These are phyloP conservation scores for Marcusenius ussheri DNA, from an alignment of 2,113 vertebrate species.

Conservation along the genomic window DNA sequence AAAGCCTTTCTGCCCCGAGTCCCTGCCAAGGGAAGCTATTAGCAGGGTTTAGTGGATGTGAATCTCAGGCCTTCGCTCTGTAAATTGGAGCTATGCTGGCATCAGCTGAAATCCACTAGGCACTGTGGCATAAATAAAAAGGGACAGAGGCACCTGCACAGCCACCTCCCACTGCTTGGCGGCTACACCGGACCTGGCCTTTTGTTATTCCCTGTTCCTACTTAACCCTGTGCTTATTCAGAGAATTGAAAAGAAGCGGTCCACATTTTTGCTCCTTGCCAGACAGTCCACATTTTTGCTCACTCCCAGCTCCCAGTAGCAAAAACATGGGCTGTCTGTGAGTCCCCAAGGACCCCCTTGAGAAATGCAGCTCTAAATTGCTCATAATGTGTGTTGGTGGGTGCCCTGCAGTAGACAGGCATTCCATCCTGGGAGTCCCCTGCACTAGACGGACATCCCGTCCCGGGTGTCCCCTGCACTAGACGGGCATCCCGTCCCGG, in stretches of 20 bases:
- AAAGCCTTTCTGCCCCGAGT: constrained; percentile 19
- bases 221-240: background rate
- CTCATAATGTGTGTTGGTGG: too few relatives aligned
- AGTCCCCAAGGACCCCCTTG: too few relatives aligned
- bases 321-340: too few relatives aligned
- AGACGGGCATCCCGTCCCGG: too few relatives aligned
- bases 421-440: too few relatives aligned
- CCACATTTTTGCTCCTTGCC: background rate
- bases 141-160: background rate
- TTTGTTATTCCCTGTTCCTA: background rate
- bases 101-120: constrained; percentile 16
- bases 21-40: constrained; percentile 29
- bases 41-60: constrained; percentile 29
- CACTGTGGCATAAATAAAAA: background rate
- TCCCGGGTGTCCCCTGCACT: too few relatives aligned
- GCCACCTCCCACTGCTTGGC: background rate
- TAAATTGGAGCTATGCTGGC: constrained; percentile 1
- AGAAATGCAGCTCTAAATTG: too few relatives aligned
- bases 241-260: background rate
- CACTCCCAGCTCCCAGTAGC: too few relatives aligned
- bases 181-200: background rate
- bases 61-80: constrained; percentile 24
- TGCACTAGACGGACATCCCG: too few relatives aligned
- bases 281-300: too few relatives aligned
- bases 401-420: too few relatives aligned